Evolutionary conservation across 2,797 vertebrate genomes (phyloP), one percentile per base, ranked within the genome.

Genomic region (Cheirogaleus major): DNA sequence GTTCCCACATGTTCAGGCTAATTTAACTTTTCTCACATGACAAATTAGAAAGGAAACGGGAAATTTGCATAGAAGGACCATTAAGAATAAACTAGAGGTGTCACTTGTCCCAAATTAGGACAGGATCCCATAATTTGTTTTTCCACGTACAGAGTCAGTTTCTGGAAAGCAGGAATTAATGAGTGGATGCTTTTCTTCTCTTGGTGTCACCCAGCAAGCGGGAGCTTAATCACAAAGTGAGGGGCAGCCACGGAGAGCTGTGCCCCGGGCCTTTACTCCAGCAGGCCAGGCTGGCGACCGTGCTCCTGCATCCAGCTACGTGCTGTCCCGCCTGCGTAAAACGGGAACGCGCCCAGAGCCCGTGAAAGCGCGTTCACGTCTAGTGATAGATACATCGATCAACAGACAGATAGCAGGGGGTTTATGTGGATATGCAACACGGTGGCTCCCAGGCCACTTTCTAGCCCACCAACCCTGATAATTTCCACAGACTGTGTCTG

Each of bases 1-100:
- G 89, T 65, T 96, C 70, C 93, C 57, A 76, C 97, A 73, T 84
- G 76, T 91, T 96, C 86, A 69, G 86, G 91, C 83, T 95, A 87
- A 98, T 97, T 97, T 96, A 97, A 95, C 89, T 97, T 94, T 93
- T 85, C 89, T 97, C 91, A 96, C 86, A 79, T 94, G 96, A 84
- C 91, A 97, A 95, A 96, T 91, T 97, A 96, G 93, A 89, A 96
- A 93, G 82, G 52, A 85, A 97, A 93, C 89, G 69, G 89, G 91
- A 61, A 67, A 72, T 96, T 88, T 97, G 75, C 95, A 94, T 89
- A 85, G 89, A 78, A 94, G 73, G 73, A 94, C 86, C 95, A 95
- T 95, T 96, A 96, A 96, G 95, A 96, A 84, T 94, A 93, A 97
- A 95, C 93, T 57, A 91, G 82, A 93, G 69, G 92, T 86, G 92